Base-by-base conservation (phyloP, 2,888 invertebrate species). In the Conchocele bisecta region DNA sequence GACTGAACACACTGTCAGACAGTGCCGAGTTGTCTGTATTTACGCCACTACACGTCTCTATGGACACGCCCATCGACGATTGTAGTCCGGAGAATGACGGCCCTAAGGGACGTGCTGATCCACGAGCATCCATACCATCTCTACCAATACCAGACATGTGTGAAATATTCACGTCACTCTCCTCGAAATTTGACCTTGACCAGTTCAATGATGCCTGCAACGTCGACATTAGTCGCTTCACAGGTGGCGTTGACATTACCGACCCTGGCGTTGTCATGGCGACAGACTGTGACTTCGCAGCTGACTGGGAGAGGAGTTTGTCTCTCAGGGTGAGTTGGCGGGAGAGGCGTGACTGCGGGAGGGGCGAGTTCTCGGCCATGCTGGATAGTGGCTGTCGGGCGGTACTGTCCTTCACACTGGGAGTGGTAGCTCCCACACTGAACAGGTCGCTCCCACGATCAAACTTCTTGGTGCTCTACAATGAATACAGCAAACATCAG, bases 141-240 rank as follows among this genome's bases (percentile, higher is more conserved):
- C n/a, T 22, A 2, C 42, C 31, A 31, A 59, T 64, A 29, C 53
- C 53, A 41, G 63, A 63, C 7, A 60, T 17, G 9, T 64, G 56
- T 29, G 57, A 57, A 17, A 58, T 60, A 33, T 59, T 58, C 0
- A 65, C 39, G 5, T 61, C 51, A 9, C 60, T 35, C 4, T 77
- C 75, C 68, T 76, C 78, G 56, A 59, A 69, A 28, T 75, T 59
- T 0, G 83, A 81, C 5, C 66, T 61, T n/a, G 74, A 64, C 83
- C 85, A 85, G 53, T 76, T 82, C n/a, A 82, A 51, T 0, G 85
- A 85, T n/a, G 83, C 84, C 72, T 84, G 74, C n/a, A 86, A 53
- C 11, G 75, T 68, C 7, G 75, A 68, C 46, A 53, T 68, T 2
- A 75, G 42, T 17, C 71, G 42, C 41, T 69, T 68, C 15, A 75